Conservation (phyloP, 2,888 invertebrate genomes). For the Ochlodes sylvanus region DNA sequence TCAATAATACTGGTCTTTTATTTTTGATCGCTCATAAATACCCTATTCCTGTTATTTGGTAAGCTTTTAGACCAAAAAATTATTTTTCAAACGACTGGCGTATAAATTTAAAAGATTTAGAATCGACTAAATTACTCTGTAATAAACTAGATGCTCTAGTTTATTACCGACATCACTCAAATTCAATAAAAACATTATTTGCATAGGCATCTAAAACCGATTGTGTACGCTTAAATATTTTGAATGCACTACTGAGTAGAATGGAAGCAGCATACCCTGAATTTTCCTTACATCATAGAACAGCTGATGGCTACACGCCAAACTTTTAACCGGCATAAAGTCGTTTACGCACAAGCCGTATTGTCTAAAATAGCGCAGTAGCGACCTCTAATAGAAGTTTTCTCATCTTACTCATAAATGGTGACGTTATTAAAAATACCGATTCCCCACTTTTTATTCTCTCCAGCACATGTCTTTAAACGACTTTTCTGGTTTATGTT, state of each 20-base stretch:
- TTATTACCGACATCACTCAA: conserved; percentile 21
- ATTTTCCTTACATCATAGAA: conserved; percentile 54
- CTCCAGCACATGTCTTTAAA: too few relatives aligned
- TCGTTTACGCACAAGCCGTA: background rate
- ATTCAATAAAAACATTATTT: conserved; percentile 29
- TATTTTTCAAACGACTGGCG: too few relatives aligned
- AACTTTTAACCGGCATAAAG: conserved; percentile 44
- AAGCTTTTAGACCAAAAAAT: too few relatives aligned
- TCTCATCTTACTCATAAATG: too few relatives aligned
- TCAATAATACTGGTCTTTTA: too few relatives aligned
- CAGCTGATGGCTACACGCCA: conserved; percentile 57
- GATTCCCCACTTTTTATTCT: too few relatives aligned
- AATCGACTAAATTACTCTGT: too few relatives aligned
- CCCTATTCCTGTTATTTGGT: too few relatives aligned
- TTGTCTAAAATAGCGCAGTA: background rate
- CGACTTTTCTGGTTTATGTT: too few relatives aligned
- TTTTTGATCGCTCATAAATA: too few relatives aligned
- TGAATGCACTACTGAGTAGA: conserved; percentile 31
- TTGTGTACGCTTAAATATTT: conserved; percentile 30
- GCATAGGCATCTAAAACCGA: conserved; percentile 26
- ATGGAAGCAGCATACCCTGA: conserved; percentile 47
- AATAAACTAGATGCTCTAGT: background rate
- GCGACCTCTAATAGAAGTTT: background rate
- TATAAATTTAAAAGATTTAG: too few relatives aligned
- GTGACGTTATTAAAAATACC: too few relatives aligned